phyloP scores from a whole-genome alignment of 2,888 invertebrate species.

The Lasioglossum villosulum region DNA sequence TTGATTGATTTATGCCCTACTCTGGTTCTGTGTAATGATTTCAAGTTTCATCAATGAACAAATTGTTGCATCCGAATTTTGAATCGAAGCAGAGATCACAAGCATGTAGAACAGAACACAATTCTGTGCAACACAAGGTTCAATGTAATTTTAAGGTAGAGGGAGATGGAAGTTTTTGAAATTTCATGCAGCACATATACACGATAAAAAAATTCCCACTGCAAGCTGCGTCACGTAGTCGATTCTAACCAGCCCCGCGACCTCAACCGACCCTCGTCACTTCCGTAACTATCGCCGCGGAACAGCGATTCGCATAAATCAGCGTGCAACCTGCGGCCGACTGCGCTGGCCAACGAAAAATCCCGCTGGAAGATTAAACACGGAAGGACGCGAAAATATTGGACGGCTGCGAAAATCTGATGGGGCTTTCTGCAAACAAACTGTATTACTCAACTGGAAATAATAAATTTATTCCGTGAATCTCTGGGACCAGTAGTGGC shows the following conservation, averaged over 20 bases:
- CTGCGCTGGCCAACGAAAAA: constrained; percentile 13
- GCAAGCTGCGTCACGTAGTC: not conserved
- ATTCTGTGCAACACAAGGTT: not conserved
- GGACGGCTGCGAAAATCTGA: constrained; percentile 3
- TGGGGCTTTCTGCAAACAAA: not conserved
- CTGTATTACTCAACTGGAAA: not conserved
- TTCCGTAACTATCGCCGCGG: constrained; percentile 18
- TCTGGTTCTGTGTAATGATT: not conserved
- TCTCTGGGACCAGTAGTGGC: not conserved
- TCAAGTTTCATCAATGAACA: not conserved
- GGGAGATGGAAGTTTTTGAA: not conserved
- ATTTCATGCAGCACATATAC: not conserved
- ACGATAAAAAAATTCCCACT: not conserved
- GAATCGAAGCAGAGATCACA: not conserved
- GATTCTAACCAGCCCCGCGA: not conserved
- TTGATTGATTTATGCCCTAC: too few relatives aligned
- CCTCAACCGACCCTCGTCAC: constrained; percentile 11
- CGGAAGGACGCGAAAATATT: constrained; percentile 29
- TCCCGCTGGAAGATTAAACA: constrained; percentile 34
- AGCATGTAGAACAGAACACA: not conserved
- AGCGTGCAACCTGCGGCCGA: not conserved
- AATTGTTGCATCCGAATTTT: not conserved
- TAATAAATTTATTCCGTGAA: not conserved
- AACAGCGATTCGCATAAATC: constrained; percentile 23
- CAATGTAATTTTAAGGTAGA: not conserved